phyloP scores from a whole-genome alignment of 2,797 vertebrate genomes.

The Falco peregrinus region DNA sequence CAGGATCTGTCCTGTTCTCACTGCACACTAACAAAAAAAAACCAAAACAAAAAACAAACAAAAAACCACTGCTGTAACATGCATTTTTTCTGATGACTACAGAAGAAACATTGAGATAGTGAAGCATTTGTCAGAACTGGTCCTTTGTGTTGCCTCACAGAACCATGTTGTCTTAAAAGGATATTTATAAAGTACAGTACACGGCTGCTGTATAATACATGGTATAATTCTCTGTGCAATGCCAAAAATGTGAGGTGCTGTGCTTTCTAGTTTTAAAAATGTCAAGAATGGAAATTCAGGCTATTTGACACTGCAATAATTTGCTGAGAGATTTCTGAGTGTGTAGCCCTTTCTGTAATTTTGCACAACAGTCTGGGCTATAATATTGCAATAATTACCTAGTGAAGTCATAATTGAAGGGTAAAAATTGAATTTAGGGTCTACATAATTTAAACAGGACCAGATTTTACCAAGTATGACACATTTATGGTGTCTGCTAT shows the following conservation, averaged over 20 bases:
- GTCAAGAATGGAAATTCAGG: constrained; percentile 55
- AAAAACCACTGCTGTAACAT: background rate
- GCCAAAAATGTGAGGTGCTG: constrained; percentile 11
- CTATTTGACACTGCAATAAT: constrained; percentile 48
- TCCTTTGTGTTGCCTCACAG: constrained; percentile 18
- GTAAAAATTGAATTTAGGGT: constrained; percentile 50
- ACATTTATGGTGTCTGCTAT: constrained; percentile 55
- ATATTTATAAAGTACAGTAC: constrained; percentile 23
- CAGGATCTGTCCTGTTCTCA: background rate
- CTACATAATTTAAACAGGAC: constrained; percentile 43
- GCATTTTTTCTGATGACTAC: background rate
- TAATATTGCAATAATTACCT: constrained; percentile 68
- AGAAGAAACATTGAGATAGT: constrained; percentile 2
- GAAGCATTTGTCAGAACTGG: constrained; percentile 34
- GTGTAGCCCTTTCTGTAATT: constrained; percentile 31
- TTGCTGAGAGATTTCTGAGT: constrained; percentile 35
- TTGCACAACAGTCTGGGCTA: constrained; percentile 44
- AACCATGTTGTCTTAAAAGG: background rate
- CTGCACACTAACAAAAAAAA: background rate
- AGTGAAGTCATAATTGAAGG: constrained; percentile 53
- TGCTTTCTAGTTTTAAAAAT: constrained; percentile 57
- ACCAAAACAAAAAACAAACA: background rate
- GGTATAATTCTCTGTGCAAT: background rate
- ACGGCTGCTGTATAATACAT: constrained; percentile 5
- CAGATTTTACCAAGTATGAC: constrained; percentile 53